Evolutionary conservation across 2,113 vertebrate species (phyloP).

Genomic region (Calyptommatus sinebrachiatus): DNA sequence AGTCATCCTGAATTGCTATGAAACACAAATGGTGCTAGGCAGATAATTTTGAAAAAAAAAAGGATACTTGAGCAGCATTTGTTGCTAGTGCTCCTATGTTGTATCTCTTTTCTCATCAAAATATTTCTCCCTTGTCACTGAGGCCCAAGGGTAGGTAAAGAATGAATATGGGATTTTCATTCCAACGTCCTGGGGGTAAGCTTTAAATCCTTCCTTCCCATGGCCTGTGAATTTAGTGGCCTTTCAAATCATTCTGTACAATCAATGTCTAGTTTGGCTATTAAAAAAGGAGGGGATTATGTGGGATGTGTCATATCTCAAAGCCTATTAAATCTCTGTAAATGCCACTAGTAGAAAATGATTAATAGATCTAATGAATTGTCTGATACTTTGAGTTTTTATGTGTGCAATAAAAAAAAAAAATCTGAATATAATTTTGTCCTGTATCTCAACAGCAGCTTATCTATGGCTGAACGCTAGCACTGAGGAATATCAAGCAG

Average conservation of each 20-base stretch:
- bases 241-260: background rate
- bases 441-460: constrained; percentile 37
- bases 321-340: constrained; percentile 50
- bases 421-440: constrained; percentile 47
- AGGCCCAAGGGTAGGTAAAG: too few relatives aligned
- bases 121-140: background rate
- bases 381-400: constrained; percentile 32
- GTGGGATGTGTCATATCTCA: constrained; percentile 20
- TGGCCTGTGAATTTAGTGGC: background rate
- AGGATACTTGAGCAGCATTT: background rate
- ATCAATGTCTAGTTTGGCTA: background rate
- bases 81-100: background rate
- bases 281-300: constrained; percentile 12
- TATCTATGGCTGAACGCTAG: constrained; percentile 33
- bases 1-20: background rate
- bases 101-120: background rate
- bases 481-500: constrained; percentile 47
- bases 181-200: background rate
- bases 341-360: constrained; percentile 41
- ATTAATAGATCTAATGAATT: constrained; percentile 57
- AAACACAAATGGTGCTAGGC: background rate
- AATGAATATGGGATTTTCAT: background rate
- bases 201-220: background rate
- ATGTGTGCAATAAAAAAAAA: constrained; percentile 2
- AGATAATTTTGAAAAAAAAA: background rate